Base-by-base conservation (phyloP, 2,888 invertebrate genomes). In the Noctua fimbriata region DNA sequence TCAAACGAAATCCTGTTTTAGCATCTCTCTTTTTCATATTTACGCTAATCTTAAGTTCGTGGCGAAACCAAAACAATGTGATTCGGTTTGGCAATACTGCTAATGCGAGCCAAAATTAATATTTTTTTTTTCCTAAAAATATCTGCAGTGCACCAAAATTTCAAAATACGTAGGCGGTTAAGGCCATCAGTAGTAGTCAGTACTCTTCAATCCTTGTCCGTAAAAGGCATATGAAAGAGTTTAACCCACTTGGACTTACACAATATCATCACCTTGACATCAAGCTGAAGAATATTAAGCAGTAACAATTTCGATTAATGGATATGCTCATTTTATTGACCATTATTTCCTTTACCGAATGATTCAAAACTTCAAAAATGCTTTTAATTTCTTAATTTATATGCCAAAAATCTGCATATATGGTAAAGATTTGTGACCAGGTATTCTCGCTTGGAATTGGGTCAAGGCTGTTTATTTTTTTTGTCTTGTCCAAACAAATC, bases 251-350 rank as follows among this genome's bases (percentile, higher is more conserved):
- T 85, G 28, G 49, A 36, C 41, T 87, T 85, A 63, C 88, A 82
- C 83, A 88, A 88, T 76, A 58, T 79, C 69, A 69, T 75, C 73
- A 83, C 88, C 88, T 88, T 88, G 88, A 87, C 88, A 83, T 69
- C 71, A 72, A 75, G 49, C 83, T 86, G 79, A 86, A 85, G 65
- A 71, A 79, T 79, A 82, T 69, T 73, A 73, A 83, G 73, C 60
- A 69, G 79, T 73, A 81, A 79, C 67, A 81, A 79, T 79, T 72
- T 73, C 72, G 32, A 79, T 79, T 79, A 85, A 79, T 82, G 66
- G 67, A 69, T 52, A 60, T 63, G 44, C 60, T 63, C n/a, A 49
- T 75, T 76, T 84, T 76, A 84, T 75, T 73, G 75, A 36, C 16
- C 69, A 77, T 78, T 76, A 86, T 78, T 78, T 69, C 69, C 71